Evolutionary conservation across 2,113 vertebrate species (phyloP).

Genomic region (Cromileptes altivelis): DNA sequence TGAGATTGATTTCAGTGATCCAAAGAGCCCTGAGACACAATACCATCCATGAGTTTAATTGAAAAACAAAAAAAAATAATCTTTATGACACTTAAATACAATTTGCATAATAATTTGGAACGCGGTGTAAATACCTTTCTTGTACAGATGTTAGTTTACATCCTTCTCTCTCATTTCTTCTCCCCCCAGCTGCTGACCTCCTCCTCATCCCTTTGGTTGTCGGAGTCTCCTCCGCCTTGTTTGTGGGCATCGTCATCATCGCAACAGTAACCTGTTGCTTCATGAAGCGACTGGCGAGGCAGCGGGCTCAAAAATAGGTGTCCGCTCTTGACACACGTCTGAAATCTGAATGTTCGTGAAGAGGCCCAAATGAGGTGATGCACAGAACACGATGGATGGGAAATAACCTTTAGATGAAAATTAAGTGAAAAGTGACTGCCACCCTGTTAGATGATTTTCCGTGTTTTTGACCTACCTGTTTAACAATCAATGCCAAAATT

Average conservation of each 20-base stretch:
- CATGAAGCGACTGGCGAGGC: slow-evolving; percentile 87
- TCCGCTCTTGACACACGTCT: background rate
- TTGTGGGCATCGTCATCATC: slow-evolving; percentile 88
- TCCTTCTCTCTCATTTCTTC: background rate
- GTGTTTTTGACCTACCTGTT: slow-evolving; percentile 38
- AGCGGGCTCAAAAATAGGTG: slow-evolving; percentile 77
- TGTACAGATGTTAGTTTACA: background rate
- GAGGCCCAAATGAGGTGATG: slow-evolving; percentile 13
- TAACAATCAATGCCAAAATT: slow-evolving; percentile 66
- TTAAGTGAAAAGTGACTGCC: slow-evolving; percentile 17
- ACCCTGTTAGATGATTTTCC: slow-evolving; percentile 27
- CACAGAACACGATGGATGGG: background rate
- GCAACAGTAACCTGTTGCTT: slow-evolving; percentile 92
- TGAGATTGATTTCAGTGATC: no score
- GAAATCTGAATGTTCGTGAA: background rate
- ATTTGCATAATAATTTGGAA: no score
- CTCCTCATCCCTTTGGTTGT: slow-evolving; percentile 89
- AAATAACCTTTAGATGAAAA: background rate
- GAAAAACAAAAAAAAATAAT: no score
- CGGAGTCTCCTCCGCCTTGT: slow-evolving; percentile 88
- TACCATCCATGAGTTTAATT: no score
- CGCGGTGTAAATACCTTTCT: background rate
- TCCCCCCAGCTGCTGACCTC: slow-evolving; percentile 85
- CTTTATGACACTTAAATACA: no score
- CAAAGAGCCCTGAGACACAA: no score